Base-by-base conservation (phyloP, 2,113 vertebrate species). In the Etheostoma spectabile region DNA sequence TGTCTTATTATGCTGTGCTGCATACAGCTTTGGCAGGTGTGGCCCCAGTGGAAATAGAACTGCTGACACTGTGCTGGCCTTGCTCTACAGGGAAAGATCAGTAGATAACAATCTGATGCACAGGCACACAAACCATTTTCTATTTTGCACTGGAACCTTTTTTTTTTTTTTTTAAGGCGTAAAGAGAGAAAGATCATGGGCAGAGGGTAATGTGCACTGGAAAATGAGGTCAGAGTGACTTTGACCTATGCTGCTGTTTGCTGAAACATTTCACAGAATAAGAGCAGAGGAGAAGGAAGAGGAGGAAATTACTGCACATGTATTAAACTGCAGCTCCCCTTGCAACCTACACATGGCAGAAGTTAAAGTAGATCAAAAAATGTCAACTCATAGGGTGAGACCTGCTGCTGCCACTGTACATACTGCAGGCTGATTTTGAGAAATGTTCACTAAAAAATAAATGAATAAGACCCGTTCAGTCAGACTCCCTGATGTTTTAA, bases 181-280 rank as follows among this genome's bases (percentile, higher is more conserved):
- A 66, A 57, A 0, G 22, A 27, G 56, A 21, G n/a, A 62, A 4
- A 21, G 70, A 16, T 79, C 38, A n/a, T 2, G 57, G 57, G 68
- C 67, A 77, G 74, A 63, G 64, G 52, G 24, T 19, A 21, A 42
- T 0, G 11, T 15, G 60, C 22, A 8, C 16, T n/a, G 51, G 55
- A 46, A 55, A 52, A 33, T 35, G 68, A 73, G 77, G 67, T 66
- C 74, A 56, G 18, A 21, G 42, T 48, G 63, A 74, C 80, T 52
- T 45, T 30, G 45, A 66, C 19, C 61, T 80, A 53, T 35, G 62
- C 16, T 55, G 53, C 30, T 15, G 46, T 77, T 48, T 62, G 15
- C 46, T 49, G 33, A 53, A 77, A n/a, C 53, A 51, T 61, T 63
- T 86, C 19, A 52, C 42, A 35, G 59, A 48, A 55, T n/a, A 5